phyloP scores from a whole-genome alignment of 1,140 invertebrate species.

The Battus philenor region DNA sequence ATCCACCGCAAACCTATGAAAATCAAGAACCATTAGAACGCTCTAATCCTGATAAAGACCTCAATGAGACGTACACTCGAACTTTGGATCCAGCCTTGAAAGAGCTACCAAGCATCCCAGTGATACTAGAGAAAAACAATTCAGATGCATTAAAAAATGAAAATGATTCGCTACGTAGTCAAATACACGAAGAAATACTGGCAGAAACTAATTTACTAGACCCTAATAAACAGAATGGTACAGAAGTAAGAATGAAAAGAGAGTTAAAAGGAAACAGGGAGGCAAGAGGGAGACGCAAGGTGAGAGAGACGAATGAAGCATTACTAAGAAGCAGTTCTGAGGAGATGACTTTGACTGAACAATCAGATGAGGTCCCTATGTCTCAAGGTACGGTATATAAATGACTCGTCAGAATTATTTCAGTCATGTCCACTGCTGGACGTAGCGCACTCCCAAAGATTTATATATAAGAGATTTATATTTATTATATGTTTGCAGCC shows the following conservation, averaged over 20 bases:
- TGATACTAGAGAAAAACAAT: conserved; percentile 43
- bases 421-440: no score
- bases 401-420: no score
- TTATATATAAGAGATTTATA: no score
- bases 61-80: conserved; percentile 52
- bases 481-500: no score
- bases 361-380: conserved; percentile 32
- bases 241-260: conserved; percentile 41
- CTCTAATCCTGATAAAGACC: conserved; percentile 47
- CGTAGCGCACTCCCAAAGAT: no score
- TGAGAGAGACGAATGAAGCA: conserved; percentile 41
- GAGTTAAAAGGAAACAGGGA: conserved; percentile 23
- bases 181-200: conserved; percentile 36
- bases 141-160: conserved; percentile 38
- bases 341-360: conserved; percentile 41
- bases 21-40: conserved; percentile 57
- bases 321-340: conserved; percentile 42
- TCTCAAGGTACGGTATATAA: conserved; percentile 37
- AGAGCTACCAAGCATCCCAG: conserved; percentile 42
- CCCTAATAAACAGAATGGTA: conserved; percentile 38
- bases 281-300: conserved; percentile 7
- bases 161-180: conserved; percentile 39
- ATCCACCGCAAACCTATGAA: conserved; percentile 55
- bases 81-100: conserved; percentile 41
- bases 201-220: conserved; percentile 47